Conservation (phyloP, 2,113 vertebrate genomes). For the Oreochromis spilurus region DNA sequence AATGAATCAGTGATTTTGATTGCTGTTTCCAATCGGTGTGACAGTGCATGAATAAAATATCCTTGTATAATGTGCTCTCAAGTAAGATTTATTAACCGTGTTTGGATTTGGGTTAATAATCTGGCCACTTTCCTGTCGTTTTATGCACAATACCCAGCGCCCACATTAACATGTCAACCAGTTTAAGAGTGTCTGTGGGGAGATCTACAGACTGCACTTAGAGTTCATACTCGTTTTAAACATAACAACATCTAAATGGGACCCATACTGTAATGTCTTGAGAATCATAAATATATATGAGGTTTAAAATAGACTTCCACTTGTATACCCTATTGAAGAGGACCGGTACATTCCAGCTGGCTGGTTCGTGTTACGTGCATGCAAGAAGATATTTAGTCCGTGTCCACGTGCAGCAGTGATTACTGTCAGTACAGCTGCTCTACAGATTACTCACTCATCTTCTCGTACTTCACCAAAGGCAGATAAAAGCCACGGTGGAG, state of each 20-base stretch:
- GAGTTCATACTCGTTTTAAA: neutral
- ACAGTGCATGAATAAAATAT: neutral
- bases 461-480: neutral
- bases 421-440: constrained; percentile 12
- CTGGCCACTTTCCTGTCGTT: neutral
- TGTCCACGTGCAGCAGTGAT: constrained; percentile 38
- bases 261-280: neutral
- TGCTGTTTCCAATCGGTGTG: neutral
- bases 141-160: neutral
- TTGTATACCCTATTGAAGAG: constrained; percentile 19
- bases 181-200: neutral
- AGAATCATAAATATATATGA: constrained; percentile 23
- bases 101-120: neutral
- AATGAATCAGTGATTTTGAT: neutral
- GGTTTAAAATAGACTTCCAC: constrained; percentile 41
- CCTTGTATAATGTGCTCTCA: neutral
- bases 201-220: neutral
- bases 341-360: neutral
- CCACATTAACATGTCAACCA: neutral
- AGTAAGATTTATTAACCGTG: neutral
- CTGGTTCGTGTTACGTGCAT: constrained; percentile 36
- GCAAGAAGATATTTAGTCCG: neutral
- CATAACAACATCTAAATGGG: neutral
- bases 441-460: constrained; percentile 28
- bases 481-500: constrained; percentile 6